A percentile compares a stretch with the other conserved stretches of the same genome.
Conservation (phyloP, 2,888 invertebrate genomes). For the Drosophila pseudotalamancana region DNA sequence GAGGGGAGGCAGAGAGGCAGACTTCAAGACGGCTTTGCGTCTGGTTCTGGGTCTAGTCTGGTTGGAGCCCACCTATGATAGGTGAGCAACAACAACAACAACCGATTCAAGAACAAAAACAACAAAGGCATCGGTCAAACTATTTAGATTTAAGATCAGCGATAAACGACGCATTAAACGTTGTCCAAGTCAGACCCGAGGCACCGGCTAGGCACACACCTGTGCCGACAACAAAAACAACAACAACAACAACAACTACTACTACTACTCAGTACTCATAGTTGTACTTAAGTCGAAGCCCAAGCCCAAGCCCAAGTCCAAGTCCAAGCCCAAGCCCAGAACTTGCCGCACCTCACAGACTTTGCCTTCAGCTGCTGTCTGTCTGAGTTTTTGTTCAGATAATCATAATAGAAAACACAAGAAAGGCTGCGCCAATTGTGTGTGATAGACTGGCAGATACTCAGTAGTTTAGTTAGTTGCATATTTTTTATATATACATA, state of each 20-base stretch:
- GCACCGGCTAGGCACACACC: constrained; percentile 60
- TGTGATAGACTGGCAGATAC: not conserved
- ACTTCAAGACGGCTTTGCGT: constrained; percentile 25
- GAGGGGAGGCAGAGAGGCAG: not conserved
- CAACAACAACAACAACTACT: constrained; percentile 5
- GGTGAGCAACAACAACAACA: constrained; percentile 30
- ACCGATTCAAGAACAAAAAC: too few relatives aligned
- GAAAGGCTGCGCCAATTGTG: not conserved
- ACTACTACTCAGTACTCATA: constrained; percentile 47
- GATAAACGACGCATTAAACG: constrained; percentile 61
- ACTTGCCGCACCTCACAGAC: constrained; percentile 41
- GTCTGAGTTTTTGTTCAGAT: constrained; percentile 42
- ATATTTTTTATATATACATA: too few relatives aligned
- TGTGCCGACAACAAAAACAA: constrained; percentile 49
- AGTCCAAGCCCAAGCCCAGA: constrained; percentile 10
- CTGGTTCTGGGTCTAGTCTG: constrained; percentile 22
- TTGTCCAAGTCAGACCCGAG: constrained; percentile 23
- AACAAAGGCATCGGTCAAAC: constrained; percentile 32
- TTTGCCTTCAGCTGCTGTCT: constrained; percentile 17
- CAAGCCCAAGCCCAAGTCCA: constrained; percentile 13
- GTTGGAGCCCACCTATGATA: constrained; percentile 31
- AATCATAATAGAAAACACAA: constrained; percentile 36
- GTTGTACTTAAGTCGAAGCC: constrained; percentile 28
- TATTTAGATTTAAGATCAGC: constrained; percentile 73
- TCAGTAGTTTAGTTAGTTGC: not conserved